These are phyloP conservation scores for Harpalus rubripes DNA, from an alignment of 2,888 invertebrate genomes.

Conservation along the genomic window DNA sequence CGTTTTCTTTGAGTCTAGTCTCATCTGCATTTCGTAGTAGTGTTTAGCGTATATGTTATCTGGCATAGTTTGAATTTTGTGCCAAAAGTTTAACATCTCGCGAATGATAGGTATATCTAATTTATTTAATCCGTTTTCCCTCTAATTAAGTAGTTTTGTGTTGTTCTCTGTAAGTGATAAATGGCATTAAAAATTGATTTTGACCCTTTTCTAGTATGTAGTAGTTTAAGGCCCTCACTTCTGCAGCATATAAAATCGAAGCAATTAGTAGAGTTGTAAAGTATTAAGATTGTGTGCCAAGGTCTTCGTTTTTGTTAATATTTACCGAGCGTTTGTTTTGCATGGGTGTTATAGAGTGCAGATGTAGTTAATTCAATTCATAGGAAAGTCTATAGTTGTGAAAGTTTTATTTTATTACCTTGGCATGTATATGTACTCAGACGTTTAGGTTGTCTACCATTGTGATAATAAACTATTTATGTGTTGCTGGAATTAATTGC, in stretches of 20 bases:
- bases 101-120: not conserved
- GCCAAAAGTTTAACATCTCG: not conserved
- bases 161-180: not conserved
- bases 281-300: not conserved
- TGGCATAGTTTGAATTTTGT: not conserved
- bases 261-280: not conserved
- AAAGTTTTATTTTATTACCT: not conserved
- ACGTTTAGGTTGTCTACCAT: not conserved
- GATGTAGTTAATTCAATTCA: not conserved
- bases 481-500: not conserved
- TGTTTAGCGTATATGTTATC: not conserved
- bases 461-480: not conserved
- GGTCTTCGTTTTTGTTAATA: not conserved
- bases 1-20: not conserved
- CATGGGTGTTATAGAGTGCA: not conserved
- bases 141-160: not conserved
- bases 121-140: not conserved
- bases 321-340: too few relatives aligned
- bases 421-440: not conserved
- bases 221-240: not conserved
- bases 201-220: not conserved
- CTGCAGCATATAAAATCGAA: not conserved
- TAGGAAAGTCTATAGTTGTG: not conserved
- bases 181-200: not conserved
- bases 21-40: not conserved